Conservation (phyloP, 2,113 vertebrate genomes). For the Alouatta palliata region DNA sequence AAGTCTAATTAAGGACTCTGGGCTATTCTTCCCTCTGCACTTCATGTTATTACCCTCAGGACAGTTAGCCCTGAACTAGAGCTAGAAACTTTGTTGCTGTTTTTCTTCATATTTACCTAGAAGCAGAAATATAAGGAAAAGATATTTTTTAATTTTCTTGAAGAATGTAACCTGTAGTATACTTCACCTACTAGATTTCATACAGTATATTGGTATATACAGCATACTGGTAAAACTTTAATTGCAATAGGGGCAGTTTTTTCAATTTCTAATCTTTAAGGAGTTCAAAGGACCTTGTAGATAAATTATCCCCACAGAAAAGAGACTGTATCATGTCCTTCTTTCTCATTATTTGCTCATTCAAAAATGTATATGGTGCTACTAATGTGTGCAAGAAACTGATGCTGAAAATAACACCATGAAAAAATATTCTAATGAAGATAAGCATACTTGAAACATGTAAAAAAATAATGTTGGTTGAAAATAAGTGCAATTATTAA, state of each 20-base stretch:
- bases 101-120: not conserved
- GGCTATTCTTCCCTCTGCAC: not conserved
- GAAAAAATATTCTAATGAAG: not conserved
- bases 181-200: not conserved
- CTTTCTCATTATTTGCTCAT: not conserved
- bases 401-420: not conserved
- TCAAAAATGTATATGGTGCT: not conserved
- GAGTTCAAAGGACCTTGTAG: not conserved
- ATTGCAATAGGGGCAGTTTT: not conserved
- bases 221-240: not conserved
- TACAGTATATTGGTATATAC: not conserved
- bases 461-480: not conserved
- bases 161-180: not conserved
- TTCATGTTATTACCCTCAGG: not conserved
- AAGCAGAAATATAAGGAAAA: not conserved
- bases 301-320: not conserved
- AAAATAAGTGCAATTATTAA: not conserved
- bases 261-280: not conserved
- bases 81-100: not conserved
- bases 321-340: not conserved
- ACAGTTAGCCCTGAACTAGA: not conserved
- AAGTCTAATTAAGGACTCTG: not conserved
- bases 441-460: not conserved
- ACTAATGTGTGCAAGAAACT: not conserved
- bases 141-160: slow-evolving; percentile 4